A percentile compares a stretch with the other conserved stretches of the same genome.
phyloP scores from a whole-genome alignment of 2,113 vertebrate genomes.

The Urocolius indicus region DNA sequence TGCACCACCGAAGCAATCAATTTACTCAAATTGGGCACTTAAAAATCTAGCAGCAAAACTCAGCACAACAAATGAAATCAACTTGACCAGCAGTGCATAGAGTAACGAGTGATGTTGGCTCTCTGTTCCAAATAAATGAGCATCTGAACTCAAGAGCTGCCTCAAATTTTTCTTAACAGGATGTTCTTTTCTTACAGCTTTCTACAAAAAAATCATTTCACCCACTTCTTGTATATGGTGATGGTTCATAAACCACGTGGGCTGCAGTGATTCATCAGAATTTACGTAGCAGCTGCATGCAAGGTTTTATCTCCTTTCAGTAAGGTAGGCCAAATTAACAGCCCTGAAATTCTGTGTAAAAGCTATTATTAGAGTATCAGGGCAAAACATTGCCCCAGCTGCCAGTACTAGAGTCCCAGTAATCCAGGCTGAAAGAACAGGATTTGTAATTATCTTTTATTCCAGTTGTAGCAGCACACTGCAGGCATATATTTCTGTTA shows the following conservation, averaged over 20 bases:
- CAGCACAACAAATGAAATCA: not conserved
- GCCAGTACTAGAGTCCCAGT: not conserved
- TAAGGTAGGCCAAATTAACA: not conserved
- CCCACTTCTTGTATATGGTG: not conserved
- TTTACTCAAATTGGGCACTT: not conserved
- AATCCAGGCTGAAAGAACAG: not conserved
- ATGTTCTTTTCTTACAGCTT: not conserved
- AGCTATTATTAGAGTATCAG: not conserved
- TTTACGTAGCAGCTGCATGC: not conserved
- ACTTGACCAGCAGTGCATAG: not conserved
- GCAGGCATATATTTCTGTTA: not conserved
- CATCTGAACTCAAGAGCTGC: not conserved
- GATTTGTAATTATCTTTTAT: not conserved
- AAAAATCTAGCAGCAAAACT: not conserved
- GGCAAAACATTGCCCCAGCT: not conserved
- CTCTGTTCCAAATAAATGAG: not conserved
- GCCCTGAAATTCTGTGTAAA: not conserved
- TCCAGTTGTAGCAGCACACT: not conserved
- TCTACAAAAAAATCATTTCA: not conserved
- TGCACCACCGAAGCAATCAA: not conserved
- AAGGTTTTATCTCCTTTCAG: not conserved
- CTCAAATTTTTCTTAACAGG: not conserved
- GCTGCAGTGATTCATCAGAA: constrained; percentile 17
- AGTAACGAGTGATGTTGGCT: not conserved
- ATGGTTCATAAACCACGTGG: not conserved